Base-by-base conservation (phyloP, 2,797 vertebrate species). In the Sebastolobus altivelis region DNA sequence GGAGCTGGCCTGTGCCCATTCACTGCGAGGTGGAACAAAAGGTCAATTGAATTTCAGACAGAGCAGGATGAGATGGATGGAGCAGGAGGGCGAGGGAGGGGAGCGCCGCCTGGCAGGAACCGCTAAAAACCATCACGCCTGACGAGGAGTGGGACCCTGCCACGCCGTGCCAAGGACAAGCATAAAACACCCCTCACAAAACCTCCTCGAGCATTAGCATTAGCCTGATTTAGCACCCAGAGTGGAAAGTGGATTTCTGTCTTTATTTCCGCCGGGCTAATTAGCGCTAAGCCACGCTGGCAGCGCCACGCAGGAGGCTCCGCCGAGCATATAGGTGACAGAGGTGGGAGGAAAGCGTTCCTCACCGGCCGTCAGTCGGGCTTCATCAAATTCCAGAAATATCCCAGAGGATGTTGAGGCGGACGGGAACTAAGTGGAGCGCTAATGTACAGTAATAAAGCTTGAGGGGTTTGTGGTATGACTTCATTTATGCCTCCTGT, bases 41-140 rank as follows among this genome's bases (percentile, higher is more conserved):
- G 92, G 93, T 93, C 92, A 93, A 93, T 89, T 91, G 86, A 91
- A 94, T 94, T 93, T 92, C 83, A 90, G 90, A 86, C 87, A 74
- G 80, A 86, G 88, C 82, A 63, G 79, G 70, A 72, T 12, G 88
- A 94, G 92, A 94, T 88, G 89, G 90, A 94, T 93, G 87, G 79
- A 77, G 71, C 67, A 65, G 61, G 49, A 63, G 60, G 69, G 73
- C 6, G 79, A 43, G 58, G 81, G 63, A 68, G 75, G 73, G 54
- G 58, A 20, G 52, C 71, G 31, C 56, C 66, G 73, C 74, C 89
- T 89, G 88, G 89, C 89, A 90, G 80, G 74, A 75, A 77, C 82
- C 73, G n/a, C 77, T 71, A 83, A 86, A 84, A 91, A 89, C 80
- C 73, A 82, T 87, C 88, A 69, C 13, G 77, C 61, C 89, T 82